Evolutionary conservation across 2,888 invertebrate genomes (phyloP), one percentile per base, ranked within the genome.

Genomic region (Camptogramma bilineatum): DNA sequence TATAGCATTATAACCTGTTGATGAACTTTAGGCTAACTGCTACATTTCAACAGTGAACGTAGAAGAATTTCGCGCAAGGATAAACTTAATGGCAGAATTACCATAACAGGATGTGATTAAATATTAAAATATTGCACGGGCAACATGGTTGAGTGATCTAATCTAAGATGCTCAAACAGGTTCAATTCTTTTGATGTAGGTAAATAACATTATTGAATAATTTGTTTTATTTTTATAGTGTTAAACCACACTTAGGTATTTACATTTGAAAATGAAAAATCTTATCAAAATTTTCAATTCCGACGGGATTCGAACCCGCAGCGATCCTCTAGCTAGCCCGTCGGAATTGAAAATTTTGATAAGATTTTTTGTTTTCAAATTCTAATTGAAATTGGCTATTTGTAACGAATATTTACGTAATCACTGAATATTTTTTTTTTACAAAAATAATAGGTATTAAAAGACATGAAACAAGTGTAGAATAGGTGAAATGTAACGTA

Each of bases 71-170:
- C 47, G 52, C 47, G 55, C 62, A 62, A 62, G 62, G 52, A 58
- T 58, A 31, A 44, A 62, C 39, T n/a, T 51, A 44, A 52, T 21
- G 16, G 21, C 24, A 39, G 50, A 0, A 52, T 62, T 62, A 47
- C 10, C 52, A 52, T 62, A 62, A 56, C 62, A 62, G 62, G 62
- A 62, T 62, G 39, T 52, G 44, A 55, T n/a, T 48, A 28, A 19
- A 50, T 46, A 51, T 46, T 31, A 34, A 51, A 55, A 53, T 55
- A 51, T 51, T 16, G 28, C 48, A 48, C 47, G 31, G 16, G 17
- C 51, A 61, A 54, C 42, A 28, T 34, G 48, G 47, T 53, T 50
- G 46, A 52, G 51, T 55, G 55, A 50, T 51, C 5, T 54, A 54
- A 61, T 62, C 31, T n/a, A 62, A 55, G 51, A 61, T 44, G 55